Percentiles rank a stretch among this genome's conserved stretches.
Evolutionary conservation across 2,797 vertebrate species (phyloP).

Genomic region (Gymnothorax reevesii): DNA sequence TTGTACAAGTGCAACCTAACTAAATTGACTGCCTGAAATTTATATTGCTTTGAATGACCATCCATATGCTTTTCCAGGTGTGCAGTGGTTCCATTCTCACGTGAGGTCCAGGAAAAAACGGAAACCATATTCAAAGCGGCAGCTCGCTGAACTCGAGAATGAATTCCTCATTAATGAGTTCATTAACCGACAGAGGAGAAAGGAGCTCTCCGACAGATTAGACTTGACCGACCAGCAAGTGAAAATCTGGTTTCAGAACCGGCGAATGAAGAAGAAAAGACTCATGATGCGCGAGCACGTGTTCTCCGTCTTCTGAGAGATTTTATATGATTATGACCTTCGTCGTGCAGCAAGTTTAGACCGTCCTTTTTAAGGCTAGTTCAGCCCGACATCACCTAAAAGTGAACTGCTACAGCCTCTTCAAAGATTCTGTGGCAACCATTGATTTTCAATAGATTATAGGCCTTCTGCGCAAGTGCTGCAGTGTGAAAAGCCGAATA

Average conservation of each 20-base stretch:
- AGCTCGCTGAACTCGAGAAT: constrained; percentile 91
- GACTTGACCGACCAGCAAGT: constrained; percentile 83
- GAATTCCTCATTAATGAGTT: constrained; percentile 93
- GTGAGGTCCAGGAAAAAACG: constrained; percentile 88
- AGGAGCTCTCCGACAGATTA: constrained; percentile 88
- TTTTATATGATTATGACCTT: constrained; percentile 56
- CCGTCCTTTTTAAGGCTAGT: constrained; percentile 36
- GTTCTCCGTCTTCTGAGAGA: constrained; percentile 80
- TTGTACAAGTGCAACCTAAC: not conserved
- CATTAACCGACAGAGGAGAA: constrained; percentile 91
- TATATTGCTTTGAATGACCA: not conserved
- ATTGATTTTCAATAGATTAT: not conserved
- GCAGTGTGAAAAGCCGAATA: not conserved
- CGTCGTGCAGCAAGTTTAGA: constrained; percentile 43
- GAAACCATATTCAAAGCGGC: constrained; percentile 91
- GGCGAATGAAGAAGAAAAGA: constrained; percentile 95
- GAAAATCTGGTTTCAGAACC: constrained; percentile 85
- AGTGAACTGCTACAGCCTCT: constrained; percentile 2
- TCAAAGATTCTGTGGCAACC: not conserved
- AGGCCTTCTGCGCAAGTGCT: not conserved
- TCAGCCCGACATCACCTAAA: constrained; percentile 13
- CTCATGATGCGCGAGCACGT: constrained; percentile 87
- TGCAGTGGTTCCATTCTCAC: constrained; percentile 85
- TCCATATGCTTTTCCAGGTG: constrained; percentile 64
- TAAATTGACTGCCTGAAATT: not conserved